phyloP scores from a whole-genome alignment of 2,888 invertebrate species.

The Tiphia femorata region DNA sequence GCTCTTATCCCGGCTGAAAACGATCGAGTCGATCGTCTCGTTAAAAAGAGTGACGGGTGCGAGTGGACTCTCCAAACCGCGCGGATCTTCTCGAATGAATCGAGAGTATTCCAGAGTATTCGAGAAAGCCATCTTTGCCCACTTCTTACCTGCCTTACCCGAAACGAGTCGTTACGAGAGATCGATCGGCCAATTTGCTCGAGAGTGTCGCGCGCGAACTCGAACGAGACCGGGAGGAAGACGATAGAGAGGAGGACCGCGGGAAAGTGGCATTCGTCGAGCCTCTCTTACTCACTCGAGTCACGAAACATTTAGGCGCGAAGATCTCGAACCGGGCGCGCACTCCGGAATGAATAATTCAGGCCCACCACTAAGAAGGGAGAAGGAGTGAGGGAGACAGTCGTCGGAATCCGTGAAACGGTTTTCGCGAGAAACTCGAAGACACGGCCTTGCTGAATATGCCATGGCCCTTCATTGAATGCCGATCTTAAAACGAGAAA shows the following conservation, averaged over 20 bases:
- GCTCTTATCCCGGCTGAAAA: conserved; percentile 4
- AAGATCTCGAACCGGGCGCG: neutral
- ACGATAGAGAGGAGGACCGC: neutral
- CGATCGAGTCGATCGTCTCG: neutral
- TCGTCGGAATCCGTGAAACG: neutral
- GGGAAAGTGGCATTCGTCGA: neutral
- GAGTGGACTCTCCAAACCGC: too few species aligned
- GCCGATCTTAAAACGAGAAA: neutral
- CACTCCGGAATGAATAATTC: neutral
- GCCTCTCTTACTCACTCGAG: neutral
- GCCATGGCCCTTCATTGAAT: neutral
- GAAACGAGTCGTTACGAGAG: too few species aligned
- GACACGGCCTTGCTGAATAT: too few species aligned
- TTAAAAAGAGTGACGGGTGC: too few species aligned
- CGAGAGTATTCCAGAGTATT: too few species aligned
- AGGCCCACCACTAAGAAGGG: neutral
- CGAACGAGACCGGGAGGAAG: neutral
- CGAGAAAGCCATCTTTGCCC: neutral
- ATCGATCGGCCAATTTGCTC: too few species aligned
- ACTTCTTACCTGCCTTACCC: too few species aligned
- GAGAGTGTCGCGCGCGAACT: neutral
- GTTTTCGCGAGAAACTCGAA: neutral
- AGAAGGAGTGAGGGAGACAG: neutral
- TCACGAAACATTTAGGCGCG: conserved; percentile 1
- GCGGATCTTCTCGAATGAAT: too few species aligned